Conservation (phyloP, 2,113 vertebrate species). For the Dasypus novemcinctus region DNA sequence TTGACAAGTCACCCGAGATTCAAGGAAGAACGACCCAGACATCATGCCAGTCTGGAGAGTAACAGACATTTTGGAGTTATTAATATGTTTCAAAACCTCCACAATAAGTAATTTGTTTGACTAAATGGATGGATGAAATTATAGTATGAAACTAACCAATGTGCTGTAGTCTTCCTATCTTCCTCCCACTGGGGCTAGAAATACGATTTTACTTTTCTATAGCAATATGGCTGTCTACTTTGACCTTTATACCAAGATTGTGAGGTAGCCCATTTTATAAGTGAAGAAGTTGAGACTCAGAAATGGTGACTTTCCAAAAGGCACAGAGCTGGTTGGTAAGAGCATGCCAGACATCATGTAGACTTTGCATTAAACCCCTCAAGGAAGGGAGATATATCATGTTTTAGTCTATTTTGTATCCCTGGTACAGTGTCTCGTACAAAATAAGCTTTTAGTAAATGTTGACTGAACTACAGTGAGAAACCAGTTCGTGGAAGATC, state of each 20-base stretch:
- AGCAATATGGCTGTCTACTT: background rate
- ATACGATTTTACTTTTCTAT: background rate
- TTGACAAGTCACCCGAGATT: background rate
- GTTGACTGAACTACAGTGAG: background rate
- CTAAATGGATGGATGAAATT: background rate
- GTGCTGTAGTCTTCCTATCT: background rate
- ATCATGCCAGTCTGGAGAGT: background rate
- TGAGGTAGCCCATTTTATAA: background rate
- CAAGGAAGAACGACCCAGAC: background rate
- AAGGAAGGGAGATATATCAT: background rate
- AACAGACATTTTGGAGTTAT: background rate
- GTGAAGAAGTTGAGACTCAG: background rate
- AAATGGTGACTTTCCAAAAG: background rate
- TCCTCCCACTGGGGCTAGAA: background rate
- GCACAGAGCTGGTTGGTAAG: background rate
- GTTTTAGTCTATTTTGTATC: slow-evolving; percentile 3
- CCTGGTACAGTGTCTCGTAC: background rate
- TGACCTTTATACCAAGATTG: background rate
- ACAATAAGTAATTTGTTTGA: background rate
- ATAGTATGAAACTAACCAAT: background rate
- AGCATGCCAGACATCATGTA: background rate
- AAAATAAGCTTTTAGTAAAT: background rate
- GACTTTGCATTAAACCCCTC: background rate
- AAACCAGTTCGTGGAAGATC: background rate
- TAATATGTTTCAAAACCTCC: slow-evolving; percentile 6